Evolutionary conservation across 2,888 invertebrate species (phyloP).

Genomic region (Liposcelis brunnea): DNA sequence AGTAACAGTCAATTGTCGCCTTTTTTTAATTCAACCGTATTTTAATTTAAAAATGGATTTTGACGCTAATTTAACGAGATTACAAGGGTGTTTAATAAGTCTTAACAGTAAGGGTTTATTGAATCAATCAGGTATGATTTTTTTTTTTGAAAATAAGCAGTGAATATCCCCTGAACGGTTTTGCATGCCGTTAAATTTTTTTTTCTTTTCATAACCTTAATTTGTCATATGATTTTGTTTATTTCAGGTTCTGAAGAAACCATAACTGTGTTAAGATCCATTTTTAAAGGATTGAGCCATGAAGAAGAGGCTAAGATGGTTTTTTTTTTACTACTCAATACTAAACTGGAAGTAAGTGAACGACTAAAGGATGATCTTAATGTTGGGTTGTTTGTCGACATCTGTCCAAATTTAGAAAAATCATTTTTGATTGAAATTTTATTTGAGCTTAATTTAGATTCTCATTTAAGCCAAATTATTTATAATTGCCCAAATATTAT

Average conservation of each 20-base stretch:
- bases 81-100: too few relatives aligned
- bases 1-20: neutral
- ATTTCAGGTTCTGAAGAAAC: too few relatives aligned
- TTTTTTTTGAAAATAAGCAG: too few relatives aligned
- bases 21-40: neutral
- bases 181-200: too few relatives aligned
- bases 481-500: neutral
- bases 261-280: too few relatives aligned
- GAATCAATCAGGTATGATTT: too few relatives aligned
- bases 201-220: too few relatives aligned
- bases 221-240: too few relatives aligned
- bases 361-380: neutral
- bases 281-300: neutral
- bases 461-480: neutral
- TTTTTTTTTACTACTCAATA: neutral
- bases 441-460: too few relatives aligned
- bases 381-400: neutral
- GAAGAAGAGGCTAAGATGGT: neutral
- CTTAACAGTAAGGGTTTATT: too few relatives aligned
- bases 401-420: neutral
- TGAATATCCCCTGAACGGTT: too few relatives aligned
- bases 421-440: neutral
- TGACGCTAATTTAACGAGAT: too few relatives aligned
- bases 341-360: neutral
- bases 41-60: neutral